Conservation (phyloP, 2,113 vertebrate species). For the Trinectes maculatus region DNA sequence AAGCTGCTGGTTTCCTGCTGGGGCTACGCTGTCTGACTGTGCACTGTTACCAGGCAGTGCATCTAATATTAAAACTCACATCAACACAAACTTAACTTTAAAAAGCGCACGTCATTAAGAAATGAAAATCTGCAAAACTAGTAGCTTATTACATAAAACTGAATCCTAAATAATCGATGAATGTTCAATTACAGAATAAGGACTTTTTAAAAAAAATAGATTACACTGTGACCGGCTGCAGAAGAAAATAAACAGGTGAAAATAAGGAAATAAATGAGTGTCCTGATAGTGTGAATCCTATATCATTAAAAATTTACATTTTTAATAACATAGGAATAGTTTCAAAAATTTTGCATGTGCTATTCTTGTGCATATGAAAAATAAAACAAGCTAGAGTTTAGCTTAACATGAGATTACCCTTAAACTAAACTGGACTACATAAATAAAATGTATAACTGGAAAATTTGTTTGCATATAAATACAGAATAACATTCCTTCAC, state of each 20-base stretch:
- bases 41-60: slow-evolving; percentile 25
- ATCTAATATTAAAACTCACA: slow-evolving; percentile 32
- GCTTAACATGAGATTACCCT: too few relatives aligned
- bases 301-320: too few relatives aligned
- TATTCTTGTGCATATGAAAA: too few relatives aligned
- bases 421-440: not conserved
- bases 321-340: too few relatives aligned
- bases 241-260: not conserved
- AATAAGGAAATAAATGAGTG: too few relatives aligned
- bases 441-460: too few relatives aligned
- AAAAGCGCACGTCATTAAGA: not conserved
- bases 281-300: too few relatives aligned
- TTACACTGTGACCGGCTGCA: not conserved
- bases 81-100: slow-evolving; percentile 33
- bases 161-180: not conserved
- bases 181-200: not conserved
- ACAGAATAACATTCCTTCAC: too few relatives aligned
- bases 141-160: not conserved
- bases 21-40: slow-evolving; percentile 66
- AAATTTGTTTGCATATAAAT: too few relatives aligned
- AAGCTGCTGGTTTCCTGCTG: slow-evolving; percentile 80
- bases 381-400: too few relatives aligned
- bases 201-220: not conserved
- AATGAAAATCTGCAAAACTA: not conserved
- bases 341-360: too few relatives aligned